Evolutionary conservation across 2,888 invertebrate species (phyloP), one percentile per base, ranked within the genome.

Genomic region (Phorcus lineatus): DNA sequence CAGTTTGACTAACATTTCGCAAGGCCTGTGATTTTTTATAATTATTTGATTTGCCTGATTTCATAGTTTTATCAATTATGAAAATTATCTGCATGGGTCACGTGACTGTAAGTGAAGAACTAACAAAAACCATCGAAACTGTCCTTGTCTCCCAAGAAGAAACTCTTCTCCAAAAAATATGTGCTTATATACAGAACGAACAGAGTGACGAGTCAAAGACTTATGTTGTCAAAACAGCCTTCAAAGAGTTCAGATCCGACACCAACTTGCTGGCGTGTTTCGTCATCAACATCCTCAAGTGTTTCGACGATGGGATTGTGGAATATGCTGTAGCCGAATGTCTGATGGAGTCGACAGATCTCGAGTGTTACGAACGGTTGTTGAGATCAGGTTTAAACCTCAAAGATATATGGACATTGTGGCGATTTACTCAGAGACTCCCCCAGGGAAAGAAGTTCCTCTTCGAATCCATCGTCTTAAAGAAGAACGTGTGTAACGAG

Each of bases 401-500:
- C 6, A 55, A 31, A 31, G 36, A 54, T 17, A 53, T 76, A n/a
- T 76, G 76, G 76, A 53, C 36, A 17, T 31, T 76, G 11, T 76
- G 76, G 76, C 54, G 54, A 3, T 31, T 55, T 55, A 54, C 76
- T 1, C 76, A 54, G 19, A 28, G 54, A 16, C 53, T 76, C 24
- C 76, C 76, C 16, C 76, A 76, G 55, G 76, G 54, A 0, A 31
- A 54, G 31, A 76, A 76, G 31, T 55, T 55, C 31, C 24, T 76
- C 19, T 76, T 76, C 55, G 76, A 76, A 36, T 24, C 76, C 6
- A 76, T 76, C 24, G 55, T 76, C 55, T 55, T 76, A 7, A 53
- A 19, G 76, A 76, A 55, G 55, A 55, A 76, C 11, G 76, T 36
- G 24, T 76, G 76, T 55, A 76, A 76, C n/a, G 76, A 54, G 31